Evolutionary conservation across 2,113 vertebrate genomes (phyloP), one percentile per base, ranked within the genome.

Genomic region (Saccopteryx bilineata): DNA sequence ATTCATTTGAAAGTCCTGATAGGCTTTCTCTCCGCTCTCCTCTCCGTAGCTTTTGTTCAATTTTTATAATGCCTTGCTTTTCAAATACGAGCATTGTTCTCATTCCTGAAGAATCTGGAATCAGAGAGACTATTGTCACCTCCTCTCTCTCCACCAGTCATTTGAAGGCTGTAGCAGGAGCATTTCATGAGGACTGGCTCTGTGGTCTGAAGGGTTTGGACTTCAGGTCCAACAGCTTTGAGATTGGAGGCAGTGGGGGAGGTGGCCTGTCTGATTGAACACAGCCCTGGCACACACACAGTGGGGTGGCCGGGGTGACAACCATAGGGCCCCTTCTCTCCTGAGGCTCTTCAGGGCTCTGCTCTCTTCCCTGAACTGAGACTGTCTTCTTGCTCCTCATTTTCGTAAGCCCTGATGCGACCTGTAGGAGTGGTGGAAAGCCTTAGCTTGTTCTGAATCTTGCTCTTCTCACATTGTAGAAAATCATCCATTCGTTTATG

Each of bases 1-100:
- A 89, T 78, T 82, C 84, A 24, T 39, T 28, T 58, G 82, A 85
- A 92, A 58, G 2, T 46, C 76, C 79, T 86, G 50, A 68, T 96
- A 6, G 12, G 56, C 63, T 74, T 80, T 50, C 82, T 81, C 31
- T 74, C 21, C 26, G 31, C 58, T 74, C 19, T 71, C 13, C 78
- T 65, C 26, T 72, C 48, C 12, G 31, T 58, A 91, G 87, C 88
- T 90, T 88, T 82, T 84, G 69, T 69, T 65, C 48, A 65, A 4
- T 78, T 5, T 92, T 79, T 76, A 18, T 33, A 26, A 54, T 13
- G n/a, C 46, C 71, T 75, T 56, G 63, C 69, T 86, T 96, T 86
- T 91, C 69, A 83, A 68, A 26, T 46, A 28, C 4, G 5, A 90
- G 69, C 80, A 5, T 63, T 66, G 50, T 84, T 83, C 79, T 87